Conservation (phyloP, 2,113 vertebrate genomes). For the Mormyrus iriodes region DNA sequence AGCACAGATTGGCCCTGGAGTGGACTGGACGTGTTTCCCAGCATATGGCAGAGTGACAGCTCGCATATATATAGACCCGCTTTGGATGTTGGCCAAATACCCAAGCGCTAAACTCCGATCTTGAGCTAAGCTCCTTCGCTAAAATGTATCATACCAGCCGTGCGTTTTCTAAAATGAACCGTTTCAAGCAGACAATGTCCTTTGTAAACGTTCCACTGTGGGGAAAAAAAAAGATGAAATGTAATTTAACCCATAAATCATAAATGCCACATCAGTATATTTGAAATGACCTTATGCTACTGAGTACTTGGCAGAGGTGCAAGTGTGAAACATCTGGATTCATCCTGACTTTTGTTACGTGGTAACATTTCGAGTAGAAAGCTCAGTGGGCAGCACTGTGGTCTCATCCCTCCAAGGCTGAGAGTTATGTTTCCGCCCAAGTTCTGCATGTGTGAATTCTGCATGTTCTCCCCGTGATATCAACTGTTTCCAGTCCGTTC, state of each 20-base stretch:
- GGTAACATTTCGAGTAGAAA: background rate
- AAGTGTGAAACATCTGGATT: background rate
- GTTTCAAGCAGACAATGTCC: background rate
- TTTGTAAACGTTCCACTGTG: background rate
- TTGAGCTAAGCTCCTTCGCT: background rate
- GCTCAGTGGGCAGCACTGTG: background rate
- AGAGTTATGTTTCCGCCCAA: background rate
- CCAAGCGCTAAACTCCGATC: background rate
- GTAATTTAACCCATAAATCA: constrained; percentile 1
- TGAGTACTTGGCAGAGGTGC: background rate
- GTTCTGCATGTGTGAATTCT: background rate
- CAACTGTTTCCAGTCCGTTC: background rate
- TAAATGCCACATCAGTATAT: background rate
- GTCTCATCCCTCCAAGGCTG: background rate
- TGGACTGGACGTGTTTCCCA: background rate
- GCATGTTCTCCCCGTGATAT: background rate
- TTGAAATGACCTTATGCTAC: constrained; percentile 4
- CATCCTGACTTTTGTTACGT: background rate
- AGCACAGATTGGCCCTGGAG: background rate
- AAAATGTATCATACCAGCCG: background rate
- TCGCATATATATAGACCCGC: background rate
- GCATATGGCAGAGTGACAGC: background rate
- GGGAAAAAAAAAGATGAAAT: background rate
- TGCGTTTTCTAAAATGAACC: background rate
- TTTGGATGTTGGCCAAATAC: background rate